Evolutionary conservation across 2,113 vertebrate genomes (phyloP), one percentile per base, ranked within the genome.

Genomic region (Progne subis): DNA sequence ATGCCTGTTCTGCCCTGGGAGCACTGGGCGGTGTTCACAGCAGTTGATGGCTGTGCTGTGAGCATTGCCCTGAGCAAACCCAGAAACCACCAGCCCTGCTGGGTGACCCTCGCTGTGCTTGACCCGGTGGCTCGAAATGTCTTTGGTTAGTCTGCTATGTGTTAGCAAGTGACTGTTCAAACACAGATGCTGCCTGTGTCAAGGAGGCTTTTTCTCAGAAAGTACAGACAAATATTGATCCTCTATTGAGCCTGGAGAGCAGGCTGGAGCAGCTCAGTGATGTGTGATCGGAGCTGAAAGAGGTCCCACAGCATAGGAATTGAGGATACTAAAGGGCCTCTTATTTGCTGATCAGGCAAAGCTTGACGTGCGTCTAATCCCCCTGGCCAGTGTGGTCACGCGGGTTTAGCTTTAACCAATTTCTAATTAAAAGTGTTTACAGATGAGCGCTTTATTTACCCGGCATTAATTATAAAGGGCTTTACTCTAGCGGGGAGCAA

Each of bases 221-320:
- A 92, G 76, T 46, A 67, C 90, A 91, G 90, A 86, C 97, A 98
- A 98, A 98, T 98, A 98, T 98, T 98, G 98, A 98, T 97, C 95
- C 91, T 97, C 92, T 95, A 90, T 96, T 96, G 96, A 96, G 95
- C 92, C 94, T 91, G 82, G 78, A 96, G 95, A 96, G 94, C 80
- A 70, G 88, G 90, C 81, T 88, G 56, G 93, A 92, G 93, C 91
- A 72, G 91, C 31, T 8, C 87, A 9, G 37, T 75, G 95, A 91
- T 55, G 88, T 97, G 88, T 64, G 95, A 76, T 91, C 21, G 82
- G 94, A 85, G 95, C 91, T 97, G 93, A 96, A 94, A 97, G 85
- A 75, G 56, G 74, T 95, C 97, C 96, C 94, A 92, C 77, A 77
- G 90, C 94, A n/a, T 41, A 96, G 96, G 97, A 97, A 97, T 60